These are phyloP conservation scores for Drosophila kohkoa DNA, from an alignment of 1,140 invertebrate species.

Conservation along the genomic window DNA sequence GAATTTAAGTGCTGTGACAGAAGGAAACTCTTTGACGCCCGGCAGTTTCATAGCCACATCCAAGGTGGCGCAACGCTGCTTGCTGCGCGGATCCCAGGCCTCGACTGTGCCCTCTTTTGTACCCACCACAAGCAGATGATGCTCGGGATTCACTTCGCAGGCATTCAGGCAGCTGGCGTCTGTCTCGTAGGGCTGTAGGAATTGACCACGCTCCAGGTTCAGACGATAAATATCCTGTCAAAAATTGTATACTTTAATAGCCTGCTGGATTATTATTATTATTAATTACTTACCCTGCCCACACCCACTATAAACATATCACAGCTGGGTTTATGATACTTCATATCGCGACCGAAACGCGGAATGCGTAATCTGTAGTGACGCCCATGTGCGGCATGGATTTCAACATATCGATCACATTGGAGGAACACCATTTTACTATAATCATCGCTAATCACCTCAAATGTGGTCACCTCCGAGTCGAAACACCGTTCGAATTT, in stretches of 20 bases:
- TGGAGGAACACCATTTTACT: constrained; percentile 93
- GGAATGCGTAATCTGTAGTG: constrained; percentile 97
- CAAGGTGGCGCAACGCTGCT: constrained; percentile 90
- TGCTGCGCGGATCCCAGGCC: constrained; percentile 96
- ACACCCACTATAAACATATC: constrained; percentile 97
- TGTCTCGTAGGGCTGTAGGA: constrained; percentile 93
- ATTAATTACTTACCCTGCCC: constrained; percentile 87
- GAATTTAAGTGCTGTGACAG: constrained; percentile 90
- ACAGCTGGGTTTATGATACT: constrained; percentile 95
- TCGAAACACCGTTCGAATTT: constrained; percentile 99
- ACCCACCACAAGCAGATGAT: constrained; percentile 95
- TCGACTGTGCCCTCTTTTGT: constrained; percentile 97
- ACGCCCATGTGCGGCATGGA: constrained; percentile 96
- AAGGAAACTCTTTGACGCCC: constrained; percentile 78
- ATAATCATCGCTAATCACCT: constrained; percentile 95
- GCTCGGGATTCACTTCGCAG: constrained; percentile 94
- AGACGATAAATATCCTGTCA: constrained; percentile 95
- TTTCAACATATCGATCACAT: constrained; percentile 96
- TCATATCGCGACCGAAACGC: constrained; percentile 97
- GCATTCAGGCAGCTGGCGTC: constrained; percentile 93
- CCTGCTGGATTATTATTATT: background rate
- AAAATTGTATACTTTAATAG: background rate
- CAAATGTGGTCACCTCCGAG: constrained; percentile 96
- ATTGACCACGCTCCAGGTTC: constrained; percentile 98
- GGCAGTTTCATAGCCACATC: constrained; percentile 92